These are phyloP conservation scores for Eurytoma californica DNA, from an alignment of 2,888 invertebrate species.

Conservation along the genomic window DNA sequence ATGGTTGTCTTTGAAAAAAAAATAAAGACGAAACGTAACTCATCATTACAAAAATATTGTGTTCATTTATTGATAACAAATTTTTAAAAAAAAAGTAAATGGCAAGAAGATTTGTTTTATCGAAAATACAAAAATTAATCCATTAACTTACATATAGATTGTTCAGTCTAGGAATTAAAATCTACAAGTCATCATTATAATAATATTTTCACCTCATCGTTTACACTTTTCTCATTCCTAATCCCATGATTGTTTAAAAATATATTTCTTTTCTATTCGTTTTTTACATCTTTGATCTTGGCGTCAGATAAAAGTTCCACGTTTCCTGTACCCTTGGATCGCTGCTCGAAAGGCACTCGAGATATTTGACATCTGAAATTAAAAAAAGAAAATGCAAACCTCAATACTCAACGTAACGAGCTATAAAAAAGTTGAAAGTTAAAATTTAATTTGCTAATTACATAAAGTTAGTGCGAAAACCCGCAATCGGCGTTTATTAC, in stretches of 20 bases:
- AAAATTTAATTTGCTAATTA: no score
- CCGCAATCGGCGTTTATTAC: not conserved
- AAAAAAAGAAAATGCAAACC: not conserved
- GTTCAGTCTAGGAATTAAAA: no score
- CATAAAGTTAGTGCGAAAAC: no score
- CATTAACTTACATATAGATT: not conserved
- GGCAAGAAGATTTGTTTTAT: no score
- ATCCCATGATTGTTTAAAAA: not conserved
- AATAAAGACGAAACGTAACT: constrained; percentile 27
- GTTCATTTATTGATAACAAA: not conserved
- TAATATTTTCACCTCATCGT: no score
- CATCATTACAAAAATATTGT: constrained; percentile 5
- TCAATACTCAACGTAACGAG: no score
- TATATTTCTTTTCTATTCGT: not conserved
- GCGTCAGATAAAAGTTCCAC: constrained; percentile 75
- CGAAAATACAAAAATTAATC: not conserved
- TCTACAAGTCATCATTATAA: no score
- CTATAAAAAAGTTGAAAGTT: no score
- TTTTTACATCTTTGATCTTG: constrained; percentile 64
- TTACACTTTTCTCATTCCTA: not conserved
- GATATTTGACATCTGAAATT: constrained; percentile 74
- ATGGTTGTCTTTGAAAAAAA: constrained; percentile 48
- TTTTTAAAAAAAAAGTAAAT: no score
- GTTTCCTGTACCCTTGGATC: constrained; percentile 76
- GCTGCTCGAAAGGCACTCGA: constrained; percentile 75